phyloP scores from a whole-genome alignment of 2,113 vertebrate genomes.

The Xiphias gladius region DNA sequence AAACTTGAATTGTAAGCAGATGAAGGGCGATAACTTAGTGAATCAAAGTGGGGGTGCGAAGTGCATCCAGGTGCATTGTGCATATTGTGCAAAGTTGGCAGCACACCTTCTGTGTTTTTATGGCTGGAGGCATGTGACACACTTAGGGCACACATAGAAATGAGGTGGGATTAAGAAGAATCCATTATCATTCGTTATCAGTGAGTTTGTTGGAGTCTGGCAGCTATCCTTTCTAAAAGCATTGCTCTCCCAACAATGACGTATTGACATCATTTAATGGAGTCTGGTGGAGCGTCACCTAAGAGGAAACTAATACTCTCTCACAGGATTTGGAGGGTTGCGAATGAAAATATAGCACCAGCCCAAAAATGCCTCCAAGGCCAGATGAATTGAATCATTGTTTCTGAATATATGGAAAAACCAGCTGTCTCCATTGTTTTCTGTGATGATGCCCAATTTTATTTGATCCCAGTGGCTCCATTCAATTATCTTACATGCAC shows the following conservation, averaged over 20 bases:
- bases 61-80: conserved; percentile 25
- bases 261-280: conserved; percentile 30
- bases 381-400: neutral
- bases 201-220: conserved; percentile 41
- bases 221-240: conserved; percentile 51
- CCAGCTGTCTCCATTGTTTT: neutral
- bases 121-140: conserved; percentile 31
- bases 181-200: conserved; percentile 74
- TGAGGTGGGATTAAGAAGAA: conserved; percentile 65
- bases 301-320: conserved; percentile 46
- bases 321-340: conserved; percentile 16
- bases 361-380: neutral
- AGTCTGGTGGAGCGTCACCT: conserved; percentile 33
- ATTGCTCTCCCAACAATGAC: conserved; percentile 37
- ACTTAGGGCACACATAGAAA: conserved; percentile 44
- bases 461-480: neutral
- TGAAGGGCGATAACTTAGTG: conserved; percentile 25
- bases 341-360: conserved; percentile 1
- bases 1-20: conserved; percentile 37
- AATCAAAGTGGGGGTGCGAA: conserved; percentile 36
- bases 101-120: conserved; percentile 58
- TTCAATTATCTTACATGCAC: neutral
- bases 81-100: conserved; percentile 38
- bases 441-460: neutral
- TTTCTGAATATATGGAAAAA: conserved; percentile 2